Evolutionary conservation across 2,888 invertebrate genomes (phyloP).

Genomic region (Hartigia nigra): DNA sequence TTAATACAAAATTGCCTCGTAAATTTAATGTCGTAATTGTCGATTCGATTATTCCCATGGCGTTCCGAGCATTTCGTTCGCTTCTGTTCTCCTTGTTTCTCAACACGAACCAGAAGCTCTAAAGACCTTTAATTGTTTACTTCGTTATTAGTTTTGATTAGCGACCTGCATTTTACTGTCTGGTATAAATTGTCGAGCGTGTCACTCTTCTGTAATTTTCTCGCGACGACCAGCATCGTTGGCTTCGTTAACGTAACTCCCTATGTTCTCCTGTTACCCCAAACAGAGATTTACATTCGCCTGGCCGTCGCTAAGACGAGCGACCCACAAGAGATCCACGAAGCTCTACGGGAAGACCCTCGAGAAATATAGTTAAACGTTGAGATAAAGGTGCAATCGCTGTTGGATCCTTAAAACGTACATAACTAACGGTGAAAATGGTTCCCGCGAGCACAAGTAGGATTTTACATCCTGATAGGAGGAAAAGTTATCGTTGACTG

Average conservation of each 20-base stretch:
- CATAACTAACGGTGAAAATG: no score
- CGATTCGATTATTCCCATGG: no score
- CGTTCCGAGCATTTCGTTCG: neutral
- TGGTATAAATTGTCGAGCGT: conserved; percentile 16
- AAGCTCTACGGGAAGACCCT: neutral
- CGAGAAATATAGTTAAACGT: neutral
- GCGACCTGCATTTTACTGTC: conserved; percentile 27
- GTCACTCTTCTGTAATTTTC: neutral
- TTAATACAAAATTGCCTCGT: neutral
- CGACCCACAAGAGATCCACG: neutral
- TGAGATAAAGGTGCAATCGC: neutral
- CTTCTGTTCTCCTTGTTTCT: neutral
- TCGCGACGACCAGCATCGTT: neutral
- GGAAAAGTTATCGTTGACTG: neutral
- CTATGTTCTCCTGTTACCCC: neutral
- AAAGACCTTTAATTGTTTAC: conserved; percentile 34
- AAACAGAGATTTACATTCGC: neutral
- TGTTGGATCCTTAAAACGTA: neutral
- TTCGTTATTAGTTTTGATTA: conserved; percentile 44
- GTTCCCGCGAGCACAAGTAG: neutral
- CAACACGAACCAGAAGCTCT: conserved; percentile 19
- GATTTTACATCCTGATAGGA: neutral
- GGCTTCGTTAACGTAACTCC: neutral
- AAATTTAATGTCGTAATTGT: neutral
- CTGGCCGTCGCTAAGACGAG: neutral